phyloP scores from a whole-genome alignment of 1,140 invertebrate genomes.

The Macrobrachium rosenbergii region DNA sequence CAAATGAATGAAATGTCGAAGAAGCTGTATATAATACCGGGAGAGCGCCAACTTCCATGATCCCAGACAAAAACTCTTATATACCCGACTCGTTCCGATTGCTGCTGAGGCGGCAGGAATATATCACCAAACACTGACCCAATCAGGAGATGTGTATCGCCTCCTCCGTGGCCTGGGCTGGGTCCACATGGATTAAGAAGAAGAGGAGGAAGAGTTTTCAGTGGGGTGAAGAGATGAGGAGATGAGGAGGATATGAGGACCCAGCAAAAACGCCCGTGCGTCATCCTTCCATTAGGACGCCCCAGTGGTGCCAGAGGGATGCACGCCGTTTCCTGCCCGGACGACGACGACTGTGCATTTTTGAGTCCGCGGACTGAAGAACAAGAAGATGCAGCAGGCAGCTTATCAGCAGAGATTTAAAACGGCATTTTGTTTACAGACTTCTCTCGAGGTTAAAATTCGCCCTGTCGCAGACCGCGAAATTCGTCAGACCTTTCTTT shows the following conservation, averaged over 20 bases:
- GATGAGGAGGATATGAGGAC: background rate
- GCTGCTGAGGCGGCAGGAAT: background rate
- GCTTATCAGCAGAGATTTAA: too few relatives aligned
- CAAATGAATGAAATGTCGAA: too few relatives aligned
- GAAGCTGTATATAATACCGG: too few relatives aligned
- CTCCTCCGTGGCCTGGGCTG: slow-evolving; percentile 45
- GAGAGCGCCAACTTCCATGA: too few relatives aligned
- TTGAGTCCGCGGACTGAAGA: too few relatives aligned
- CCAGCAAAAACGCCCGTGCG: slow-evolving; percentile 48
- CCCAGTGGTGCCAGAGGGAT: slow-evolving; percentile 47
- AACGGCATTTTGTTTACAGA: background rate
- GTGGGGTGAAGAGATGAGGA: slow-evolving; percentile 10
- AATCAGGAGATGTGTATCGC: slow-evolving; percentile 45
- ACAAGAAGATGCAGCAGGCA: too few relatives aligned
- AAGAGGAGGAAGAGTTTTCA: slow-evolving; percentile 18
- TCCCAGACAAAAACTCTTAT: too few relatives aligned
- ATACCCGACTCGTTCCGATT: too few relatives aligned
- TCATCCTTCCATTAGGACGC: slow-evolving; percentile 26
- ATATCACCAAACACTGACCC: slow-evolving; percentile 24
- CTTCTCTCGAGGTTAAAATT: background rate
- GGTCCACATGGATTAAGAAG: slow-evolving; percentile 41
- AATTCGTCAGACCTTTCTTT: too few relatives aligned
- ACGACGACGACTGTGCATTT: too few relatives aligned
- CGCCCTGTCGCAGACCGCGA: too few relatives aligned
- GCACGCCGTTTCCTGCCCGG: too few relatives aligned